These are phyloP conservation scores for Gavia stellata DNA, from an alignment of 2,113 vertebrate species.

Conservation along the genomic window DNA sequence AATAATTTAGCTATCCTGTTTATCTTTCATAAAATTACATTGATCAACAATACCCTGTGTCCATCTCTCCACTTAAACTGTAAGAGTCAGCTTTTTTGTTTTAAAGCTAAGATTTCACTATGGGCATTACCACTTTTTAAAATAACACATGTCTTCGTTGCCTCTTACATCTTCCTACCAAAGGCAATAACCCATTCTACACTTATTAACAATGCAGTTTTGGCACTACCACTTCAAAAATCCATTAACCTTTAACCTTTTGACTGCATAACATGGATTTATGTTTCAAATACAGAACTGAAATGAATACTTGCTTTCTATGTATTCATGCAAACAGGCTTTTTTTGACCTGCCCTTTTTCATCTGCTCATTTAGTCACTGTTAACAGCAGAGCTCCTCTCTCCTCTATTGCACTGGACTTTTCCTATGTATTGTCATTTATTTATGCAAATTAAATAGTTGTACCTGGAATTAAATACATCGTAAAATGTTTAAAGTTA, in stretches of 20 bases:
- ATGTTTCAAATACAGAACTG: not conserved
- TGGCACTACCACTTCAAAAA: not conserved
- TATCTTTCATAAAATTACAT: not conserved
- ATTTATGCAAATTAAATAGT: conserved; percentile 19
- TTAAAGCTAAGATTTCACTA: not conserved
- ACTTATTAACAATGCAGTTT: not conserved
- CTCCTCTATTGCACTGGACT: not conserved
- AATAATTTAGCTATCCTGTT: not conserved
- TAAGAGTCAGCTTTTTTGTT: not conserved
- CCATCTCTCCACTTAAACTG: not conserved
- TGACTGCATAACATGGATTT: not conserved
- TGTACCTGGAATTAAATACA: conserved; percentile 19
- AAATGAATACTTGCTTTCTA: conserved; percentile 2
- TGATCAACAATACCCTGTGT: not conserved
- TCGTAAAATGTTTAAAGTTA: not conserved
- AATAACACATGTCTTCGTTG: not conserved
- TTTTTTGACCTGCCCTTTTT: not conserved
- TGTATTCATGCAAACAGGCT: not conserved
- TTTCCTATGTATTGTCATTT: not conserved
- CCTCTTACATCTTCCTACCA: not conserved
- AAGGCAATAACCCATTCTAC: not conserved
- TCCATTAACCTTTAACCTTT: conserved; percentile 15
- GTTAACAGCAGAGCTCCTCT: not conserved
- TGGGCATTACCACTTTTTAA: not conserved
- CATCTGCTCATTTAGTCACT: not conserved